Percentiles rank a stretch among this genome's conserved stretches.
These are phyloP conservation scores for Psophia crepitans DNA, from an alignment of 2,113 vertebrate genomes.

Conservation along the genomic window DNA sequence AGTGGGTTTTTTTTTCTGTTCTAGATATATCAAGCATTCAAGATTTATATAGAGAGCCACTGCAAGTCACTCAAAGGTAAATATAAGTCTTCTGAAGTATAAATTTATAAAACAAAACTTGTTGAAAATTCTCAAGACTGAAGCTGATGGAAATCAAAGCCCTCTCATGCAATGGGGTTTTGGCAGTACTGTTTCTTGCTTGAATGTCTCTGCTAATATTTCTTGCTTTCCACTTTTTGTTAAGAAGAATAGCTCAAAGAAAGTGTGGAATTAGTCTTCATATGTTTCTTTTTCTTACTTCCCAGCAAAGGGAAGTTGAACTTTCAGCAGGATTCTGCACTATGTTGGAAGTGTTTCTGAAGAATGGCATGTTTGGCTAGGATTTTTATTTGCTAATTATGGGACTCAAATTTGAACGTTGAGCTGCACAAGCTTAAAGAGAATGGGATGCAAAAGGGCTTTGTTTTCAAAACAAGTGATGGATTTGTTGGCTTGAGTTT, in stretches of 20 bases:
- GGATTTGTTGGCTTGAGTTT: background rate
- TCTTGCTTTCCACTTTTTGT: background rate
- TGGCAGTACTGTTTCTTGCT: background rate
- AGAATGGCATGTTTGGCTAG: background rate
- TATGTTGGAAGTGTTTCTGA: background rate
- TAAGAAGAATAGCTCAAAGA: background rate
- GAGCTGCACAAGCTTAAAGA: background rate
- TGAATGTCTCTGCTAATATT: background rate
- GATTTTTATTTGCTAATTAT: background rate
- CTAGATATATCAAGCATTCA: conserved; percentile 95
- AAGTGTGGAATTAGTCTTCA: background rate
- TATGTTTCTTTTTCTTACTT: background rate
- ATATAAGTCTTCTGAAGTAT: background rate
- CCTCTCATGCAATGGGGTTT: background rate
- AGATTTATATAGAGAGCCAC: conserved; percentile 82
- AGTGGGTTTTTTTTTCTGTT: background rate
- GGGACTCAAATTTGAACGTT: background rate
- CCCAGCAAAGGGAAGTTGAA: background rate
- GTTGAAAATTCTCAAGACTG: background rate
- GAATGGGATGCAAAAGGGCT: background rate
- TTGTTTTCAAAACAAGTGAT: background rate
- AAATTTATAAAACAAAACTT: background rate
- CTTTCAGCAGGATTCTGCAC: background rate
- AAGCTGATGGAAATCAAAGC: background rate
- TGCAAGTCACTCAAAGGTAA: conserved; percentile 86